These are phyloP conservation scores for Chaetops frenatus DNA, from an alignment of 2,113 vertebrate genomes.

Conservation along the genomic window DNA sequence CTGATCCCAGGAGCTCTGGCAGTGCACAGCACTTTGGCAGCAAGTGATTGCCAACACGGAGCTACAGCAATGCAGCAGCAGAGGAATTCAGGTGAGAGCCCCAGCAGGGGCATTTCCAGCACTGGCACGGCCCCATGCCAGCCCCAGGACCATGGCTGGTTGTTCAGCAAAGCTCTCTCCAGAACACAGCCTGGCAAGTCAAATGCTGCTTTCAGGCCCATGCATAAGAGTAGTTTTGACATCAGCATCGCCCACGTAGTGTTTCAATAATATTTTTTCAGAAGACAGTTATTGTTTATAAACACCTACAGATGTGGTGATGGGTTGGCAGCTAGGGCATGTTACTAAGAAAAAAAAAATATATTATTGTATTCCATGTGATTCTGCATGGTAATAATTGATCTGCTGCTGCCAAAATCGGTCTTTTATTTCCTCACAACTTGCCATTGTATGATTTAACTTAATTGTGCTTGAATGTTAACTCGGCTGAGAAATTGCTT, in stretches of 20 bases:
- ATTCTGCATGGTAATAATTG: background rate
- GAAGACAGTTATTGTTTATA: background rate
- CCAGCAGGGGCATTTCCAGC: background rate
- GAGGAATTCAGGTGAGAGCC: background rate
- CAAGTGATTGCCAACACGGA: accelerated
- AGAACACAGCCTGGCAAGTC: background rate
- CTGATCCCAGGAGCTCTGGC: background rate
- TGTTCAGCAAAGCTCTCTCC: background rate
- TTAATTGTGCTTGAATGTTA: background rate
- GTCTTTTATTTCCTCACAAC: background rate
- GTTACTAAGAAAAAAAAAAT: background rate
- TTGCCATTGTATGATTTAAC: background rate
- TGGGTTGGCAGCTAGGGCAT: background rate
- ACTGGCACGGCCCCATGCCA: no score
- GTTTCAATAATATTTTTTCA: background rate
- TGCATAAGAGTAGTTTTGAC: background rate
- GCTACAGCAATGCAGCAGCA: background rate
- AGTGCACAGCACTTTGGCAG: background rate
- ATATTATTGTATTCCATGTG: background rate
- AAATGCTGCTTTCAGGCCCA: background rate
- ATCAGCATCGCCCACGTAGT: background rate
- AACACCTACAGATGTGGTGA: background rate
- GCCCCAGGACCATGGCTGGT: accelerated
- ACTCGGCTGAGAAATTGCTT: background rate
- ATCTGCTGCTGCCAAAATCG: background rate